These are phyloP conservation scores for Cyanoderma ruficeps DNA, from an alignment of 2,113 vertebrate genomes.

Conservation along the genomic window DNA sequence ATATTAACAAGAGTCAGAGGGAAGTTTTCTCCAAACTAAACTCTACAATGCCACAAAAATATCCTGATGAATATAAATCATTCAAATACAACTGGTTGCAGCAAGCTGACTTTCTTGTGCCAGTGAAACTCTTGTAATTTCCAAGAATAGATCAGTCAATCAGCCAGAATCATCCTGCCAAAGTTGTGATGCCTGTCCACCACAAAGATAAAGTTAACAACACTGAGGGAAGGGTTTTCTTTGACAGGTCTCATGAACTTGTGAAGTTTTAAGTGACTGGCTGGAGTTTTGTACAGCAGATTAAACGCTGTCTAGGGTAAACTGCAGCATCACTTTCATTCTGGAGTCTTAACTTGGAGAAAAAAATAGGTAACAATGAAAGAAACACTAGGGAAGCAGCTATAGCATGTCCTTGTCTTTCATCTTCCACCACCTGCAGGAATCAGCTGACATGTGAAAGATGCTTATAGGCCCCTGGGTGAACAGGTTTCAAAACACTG, in stretches of 20 bases:
- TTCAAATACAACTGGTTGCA: background rate
- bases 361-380: background rate
- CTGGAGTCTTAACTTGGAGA: background rate
- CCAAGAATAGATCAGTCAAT: slow-evolving; percentile 4
- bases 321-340: background rate
- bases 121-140: background rate
- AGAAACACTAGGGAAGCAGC: background rate
- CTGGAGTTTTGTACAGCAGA: background rate
- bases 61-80: background rate
- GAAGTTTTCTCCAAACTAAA: background rate
- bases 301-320: background rate
- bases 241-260: background rate
- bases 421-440: background rate
- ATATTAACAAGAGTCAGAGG: background rate
- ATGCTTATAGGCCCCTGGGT: background rate
- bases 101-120: background rate
- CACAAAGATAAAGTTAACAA: background rate
- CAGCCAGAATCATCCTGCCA: background rate
- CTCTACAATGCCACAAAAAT: background rate
- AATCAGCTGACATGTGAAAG: background rate
- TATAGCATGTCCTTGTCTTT: background rate
- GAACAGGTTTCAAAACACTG: background rate
- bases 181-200: background rate
- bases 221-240: background rate
- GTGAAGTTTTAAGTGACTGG: background rate